Conservation (phyloP, 2,113 vertebrate species). For the Dromas ardeola region DNA sequence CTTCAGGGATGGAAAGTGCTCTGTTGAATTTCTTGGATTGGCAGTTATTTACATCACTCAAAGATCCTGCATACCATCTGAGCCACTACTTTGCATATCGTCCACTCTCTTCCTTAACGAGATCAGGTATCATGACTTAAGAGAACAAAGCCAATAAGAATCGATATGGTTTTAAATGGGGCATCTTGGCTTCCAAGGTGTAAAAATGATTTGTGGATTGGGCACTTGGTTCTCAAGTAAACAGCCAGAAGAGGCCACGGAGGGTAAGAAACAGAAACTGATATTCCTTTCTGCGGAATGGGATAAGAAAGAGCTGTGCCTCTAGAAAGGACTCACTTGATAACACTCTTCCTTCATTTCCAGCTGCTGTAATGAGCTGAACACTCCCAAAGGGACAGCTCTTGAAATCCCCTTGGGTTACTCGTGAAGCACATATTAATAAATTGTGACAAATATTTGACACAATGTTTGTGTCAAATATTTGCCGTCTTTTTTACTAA, state of each 20-base stretch:
- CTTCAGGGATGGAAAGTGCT: not conserved
- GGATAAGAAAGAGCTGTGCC: not conserved
- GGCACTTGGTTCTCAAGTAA: not conserved
- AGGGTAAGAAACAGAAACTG: not conserved
- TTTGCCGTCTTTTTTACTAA: not conserved
- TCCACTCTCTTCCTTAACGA: not conserved
- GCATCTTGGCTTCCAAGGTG: not conserved
- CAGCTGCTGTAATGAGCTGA: not conserved
- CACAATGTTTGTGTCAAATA: too few species aligned
- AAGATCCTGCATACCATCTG: not conserved
- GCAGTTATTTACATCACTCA: not conserved
- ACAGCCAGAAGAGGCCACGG: not conserved
- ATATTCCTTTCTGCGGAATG: not conserved
- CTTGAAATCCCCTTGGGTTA: not conserved
- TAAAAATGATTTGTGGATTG: not conserved
- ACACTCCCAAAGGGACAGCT: not conserved
- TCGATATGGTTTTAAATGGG: not conserved
- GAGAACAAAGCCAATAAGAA: not conserved
- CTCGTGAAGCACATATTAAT: not conserved
- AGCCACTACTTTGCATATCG: not conserved
- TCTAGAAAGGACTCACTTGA: not conserved
- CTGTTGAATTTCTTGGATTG: not conserved
- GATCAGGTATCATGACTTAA: not conserved
- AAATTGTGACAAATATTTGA: not conserved
- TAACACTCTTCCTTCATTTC: not conserved